phyloP scores from a whole-genome alignment of 2,888 invertebrate species.

The Ferrisia virgata region DNA sequence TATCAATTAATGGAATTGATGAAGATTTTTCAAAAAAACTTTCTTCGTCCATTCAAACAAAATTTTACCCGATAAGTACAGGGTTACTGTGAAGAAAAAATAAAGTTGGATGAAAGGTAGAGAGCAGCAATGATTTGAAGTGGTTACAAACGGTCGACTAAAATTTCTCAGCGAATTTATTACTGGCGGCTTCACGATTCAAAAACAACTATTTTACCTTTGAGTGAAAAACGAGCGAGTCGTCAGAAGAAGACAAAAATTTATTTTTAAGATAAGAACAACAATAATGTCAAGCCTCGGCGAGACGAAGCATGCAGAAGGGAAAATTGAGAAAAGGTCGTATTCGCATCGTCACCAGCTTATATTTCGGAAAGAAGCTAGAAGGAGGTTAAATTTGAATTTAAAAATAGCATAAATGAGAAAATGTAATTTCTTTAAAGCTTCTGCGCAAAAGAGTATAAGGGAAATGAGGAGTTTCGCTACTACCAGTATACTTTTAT shows the following conservation, averaged over 20 bases:
- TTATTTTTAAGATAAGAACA: conserved; percentile 3
- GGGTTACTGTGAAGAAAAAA: not conserved
- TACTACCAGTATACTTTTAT: not conserved
- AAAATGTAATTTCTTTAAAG: not conserved
- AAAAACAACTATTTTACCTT: not conserved
- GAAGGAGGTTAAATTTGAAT: not conserved
- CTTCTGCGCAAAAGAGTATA: not conserved
- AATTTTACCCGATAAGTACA: no score
- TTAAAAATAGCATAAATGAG: conserved; percentile 7
- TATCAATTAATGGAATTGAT: no score
- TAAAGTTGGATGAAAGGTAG: not conserved
- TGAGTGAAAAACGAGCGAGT: not conserved
- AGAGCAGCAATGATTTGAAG: no score
- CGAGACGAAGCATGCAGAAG: not conserved
- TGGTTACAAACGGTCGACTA: not conserved
- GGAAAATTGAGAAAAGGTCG: not conserved
- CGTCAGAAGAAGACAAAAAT: not conserved
- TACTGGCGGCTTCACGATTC: not conserved
- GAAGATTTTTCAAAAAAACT: no score
- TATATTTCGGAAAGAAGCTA: not conserved
- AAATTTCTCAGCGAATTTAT: not conserved
- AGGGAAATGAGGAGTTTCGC: not conserved
- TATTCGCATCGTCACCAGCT: not conserved
- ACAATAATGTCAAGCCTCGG: not conserved
- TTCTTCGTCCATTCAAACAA: no score